Conservation (phyloP, 2,113 vertebrate genomes). For the Mormoops blainvillei region DNA sequence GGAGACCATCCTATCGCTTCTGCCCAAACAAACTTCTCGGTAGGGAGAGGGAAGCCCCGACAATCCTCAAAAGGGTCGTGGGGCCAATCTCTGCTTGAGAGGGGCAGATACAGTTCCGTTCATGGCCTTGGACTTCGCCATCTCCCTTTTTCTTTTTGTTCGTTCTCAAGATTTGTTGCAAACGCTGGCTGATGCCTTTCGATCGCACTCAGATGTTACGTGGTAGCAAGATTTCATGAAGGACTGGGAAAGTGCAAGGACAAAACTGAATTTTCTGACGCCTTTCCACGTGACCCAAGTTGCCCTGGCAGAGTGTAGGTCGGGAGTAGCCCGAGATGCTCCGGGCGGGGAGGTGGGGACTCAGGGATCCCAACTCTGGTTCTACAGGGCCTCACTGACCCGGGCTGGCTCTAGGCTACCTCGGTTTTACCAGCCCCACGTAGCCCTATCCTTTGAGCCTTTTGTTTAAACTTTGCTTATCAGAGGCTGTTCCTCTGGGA, state of each 20-base stretch:
- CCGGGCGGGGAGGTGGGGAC: neutral
- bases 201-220: slow-evolving; percentile 59
- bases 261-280: slow-evolving; percentile 27
- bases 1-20: neutral
- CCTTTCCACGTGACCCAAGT: neutral
- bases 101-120: neutral
- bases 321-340: neutral
- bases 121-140: neutral
- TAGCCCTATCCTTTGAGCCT: neutral
- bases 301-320: neutral
- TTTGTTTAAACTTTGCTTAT: slow-evolving; percentile 52
- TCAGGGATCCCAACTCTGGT: neutral
- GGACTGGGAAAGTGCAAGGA: neutral
- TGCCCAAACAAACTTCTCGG: neutral
- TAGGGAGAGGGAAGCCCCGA: neutral
- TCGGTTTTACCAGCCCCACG: accelerated
- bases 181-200: slow-evolving; percentile 46
- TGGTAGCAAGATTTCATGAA: slow-evolving; percentile 29
- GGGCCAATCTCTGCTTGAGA: neutral
- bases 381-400: neutral
- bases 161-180: neutral
- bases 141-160: neutral
- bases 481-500: slow-evolving; percentile 1
- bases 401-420: accelerated
- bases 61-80: neutral